phyloP scores from a whole-genome alignment of 2,113 vertebrate genomes.

The western clawed frog (Xenopus tropicalis) region UCB_Xtro_10.0 CM004452.2:3605001-3605500 shows the following conservation, averaged over 20 bases:
- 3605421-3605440: too few species aligned
- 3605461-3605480: too few species aligned
- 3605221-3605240: conserved; percentile 7
- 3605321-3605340: too few species aligned
- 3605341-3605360: too few species aligned
- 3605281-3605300: too few species aligned
- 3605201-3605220: not conserved
- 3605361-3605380: too few species aligned
- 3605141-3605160: conserved; percentile 24
- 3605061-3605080: not conserved
- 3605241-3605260: conserved; percentile 18
- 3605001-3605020: conserved; percentile 14
- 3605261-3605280: conserved; percentile 40
- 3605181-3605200: conserved; percentile 10
- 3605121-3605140: conserved; percentile 10
- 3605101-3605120: too few species aligned
- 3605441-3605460: too few species aligned
- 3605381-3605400: too few species aligned
- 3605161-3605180: not conserved
- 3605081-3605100: not conserved
- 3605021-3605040: conserved; percentile 11
- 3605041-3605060: not conserved
- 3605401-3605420: too few species aligned
- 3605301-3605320: too few species aligned
- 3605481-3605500: too few species aligned